These are phyloP conservation scores for Biston stratarius DNA, from an alignment of 2,888 invertebrate genomes.

Conservation along the genomic window DNA sequence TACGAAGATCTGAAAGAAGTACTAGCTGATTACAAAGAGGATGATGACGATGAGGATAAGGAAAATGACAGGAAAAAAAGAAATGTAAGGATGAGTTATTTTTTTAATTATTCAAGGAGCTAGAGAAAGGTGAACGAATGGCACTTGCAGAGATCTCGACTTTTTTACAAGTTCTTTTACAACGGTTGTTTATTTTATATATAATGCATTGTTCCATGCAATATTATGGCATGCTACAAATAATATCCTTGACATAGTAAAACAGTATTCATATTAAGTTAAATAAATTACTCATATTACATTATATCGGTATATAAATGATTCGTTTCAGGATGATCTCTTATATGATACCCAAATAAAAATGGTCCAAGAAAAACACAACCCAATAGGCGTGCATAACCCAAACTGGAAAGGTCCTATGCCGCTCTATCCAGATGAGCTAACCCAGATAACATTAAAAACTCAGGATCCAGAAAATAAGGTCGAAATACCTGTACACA, in stretches of 20 bases:
- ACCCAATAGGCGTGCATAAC: conserved; percentile 53
- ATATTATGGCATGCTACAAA: too few relatives aligned
- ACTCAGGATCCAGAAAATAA: conserved; percentile 47
- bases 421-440: conserved; percentile 71
- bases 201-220: too few relatives aligned
- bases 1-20: conserved; percentile 70
- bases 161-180: too few relatives aligned
- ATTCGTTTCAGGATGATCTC: not conserved
- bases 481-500: conserved; percentile 29
- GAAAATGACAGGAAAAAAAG: conserved; percentile 56
- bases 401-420: conserved; percentile 74
- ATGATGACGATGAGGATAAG: conserved; percentile 58
- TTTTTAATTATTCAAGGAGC: too few relatives aligned
- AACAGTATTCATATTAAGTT: too few relatives aligned
- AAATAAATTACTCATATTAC: too few relatives aligned
- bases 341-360: not conserved
- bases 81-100: conserved; percentile 35
- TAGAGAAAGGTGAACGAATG: too few relatives aligned
- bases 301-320: not conserved
- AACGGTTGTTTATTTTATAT: too few relatives aligned
- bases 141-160: too few relatives aligned
- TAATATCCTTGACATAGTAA: too few relatives aligned
- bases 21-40: conserved; percentile 57
- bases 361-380: conserved; percentile 22
- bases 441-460: conserved; percentile 60